Conservation (phyloP, 2,113 vertebrate genomes). For the Phoenicopterus ruber region DNA sequence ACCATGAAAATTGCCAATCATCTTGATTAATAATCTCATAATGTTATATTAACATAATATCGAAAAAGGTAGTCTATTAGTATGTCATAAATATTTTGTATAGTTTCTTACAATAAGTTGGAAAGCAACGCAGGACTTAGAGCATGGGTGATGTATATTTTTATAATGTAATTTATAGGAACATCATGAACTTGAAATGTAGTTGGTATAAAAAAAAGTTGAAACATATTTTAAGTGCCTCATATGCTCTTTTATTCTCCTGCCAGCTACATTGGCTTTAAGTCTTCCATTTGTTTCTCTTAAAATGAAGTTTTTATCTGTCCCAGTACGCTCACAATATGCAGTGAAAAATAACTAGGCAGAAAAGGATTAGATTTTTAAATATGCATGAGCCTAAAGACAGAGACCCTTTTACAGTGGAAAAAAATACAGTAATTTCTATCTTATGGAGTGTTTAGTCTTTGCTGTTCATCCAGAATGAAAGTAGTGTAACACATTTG, state of each 20-base stretch:
- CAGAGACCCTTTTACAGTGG: background rate
- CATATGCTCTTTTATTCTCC: background rate
- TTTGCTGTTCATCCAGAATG: background rate
- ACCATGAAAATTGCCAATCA: background rate
- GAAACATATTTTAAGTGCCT: background rate
- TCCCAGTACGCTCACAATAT: background rate
- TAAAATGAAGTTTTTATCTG: background rate
- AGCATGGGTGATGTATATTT: background rate
- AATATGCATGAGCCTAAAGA: background rate
- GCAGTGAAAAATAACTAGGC: background rate
- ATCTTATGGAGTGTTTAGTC: background rate
- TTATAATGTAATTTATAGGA: background rate
- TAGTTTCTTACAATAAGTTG: background rate
- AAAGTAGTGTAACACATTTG: background rate
- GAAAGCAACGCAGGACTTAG: background rate
- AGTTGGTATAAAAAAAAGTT: background rate
- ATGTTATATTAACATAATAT: background rate
- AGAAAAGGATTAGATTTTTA: background rate
- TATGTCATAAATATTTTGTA: background rate
- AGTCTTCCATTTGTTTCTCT: background rate
- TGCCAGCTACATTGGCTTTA: background rate
- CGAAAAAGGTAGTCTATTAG: background rate
- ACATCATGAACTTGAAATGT: background rate
- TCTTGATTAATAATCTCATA: background rate
- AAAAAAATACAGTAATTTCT: background rate